Evolutionary conservation across 2,888 invertebrate species (phyloP).

Genomic region (Cistogaster globosa): DNA sequence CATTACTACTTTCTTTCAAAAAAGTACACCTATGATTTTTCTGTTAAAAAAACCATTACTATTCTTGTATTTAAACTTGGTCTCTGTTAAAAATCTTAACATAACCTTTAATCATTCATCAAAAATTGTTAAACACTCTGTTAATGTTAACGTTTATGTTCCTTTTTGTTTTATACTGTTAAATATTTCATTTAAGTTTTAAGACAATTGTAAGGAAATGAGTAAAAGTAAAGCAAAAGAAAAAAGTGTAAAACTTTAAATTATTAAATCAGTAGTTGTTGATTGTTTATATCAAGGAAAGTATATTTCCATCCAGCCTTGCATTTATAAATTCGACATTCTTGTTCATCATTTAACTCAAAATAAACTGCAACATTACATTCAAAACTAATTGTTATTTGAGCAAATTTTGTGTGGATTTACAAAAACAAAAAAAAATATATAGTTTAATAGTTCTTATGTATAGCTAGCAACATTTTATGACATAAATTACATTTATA

Average conservation of each 20-base stretch:
- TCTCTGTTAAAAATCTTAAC: slow-evolving; percentile 41
- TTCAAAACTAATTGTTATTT: background rate
- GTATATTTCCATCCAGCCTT: background rate
- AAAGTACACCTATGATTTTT: slow-evolving; percentile 46
- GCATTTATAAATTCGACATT: background rate
- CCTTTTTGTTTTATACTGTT: slow-evolving; percentile 27
- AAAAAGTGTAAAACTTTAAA: background rate
- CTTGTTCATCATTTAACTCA: background rate
- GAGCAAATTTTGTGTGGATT: background rate
- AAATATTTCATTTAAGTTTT: slow-evolving; percentile 29
- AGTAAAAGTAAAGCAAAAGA: background rate
- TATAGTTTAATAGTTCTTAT: slow-evolving; percentile 67
- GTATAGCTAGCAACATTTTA: slow-evolving; percentile 81
- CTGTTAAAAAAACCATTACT: slow-evolving; percentile 34
- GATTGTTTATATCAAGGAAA: background rate
- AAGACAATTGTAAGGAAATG: slow-evolving; percentile 25
- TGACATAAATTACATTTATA: background rate
- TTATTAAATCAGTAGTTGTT: slow-evolving; percentile 5
- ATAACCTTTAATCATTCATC: slow-evolving; percentile 46
- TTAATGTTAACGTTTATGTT: slow-evolving; percentile 38
- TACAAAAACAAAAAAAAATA: slow-evolving; percentile 18
- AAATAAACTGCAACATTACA: background rate
- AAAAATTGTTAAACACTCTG: slow-evolving; percentile 12
- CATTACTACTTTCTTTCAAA: slow-evolving; percentile 4
- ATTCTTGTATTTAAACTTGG: slow-evolving; percentile 54